Conservation (phyloP, 1,140 invertebrate species). For the Paraescarpia echinospica region DNA sequence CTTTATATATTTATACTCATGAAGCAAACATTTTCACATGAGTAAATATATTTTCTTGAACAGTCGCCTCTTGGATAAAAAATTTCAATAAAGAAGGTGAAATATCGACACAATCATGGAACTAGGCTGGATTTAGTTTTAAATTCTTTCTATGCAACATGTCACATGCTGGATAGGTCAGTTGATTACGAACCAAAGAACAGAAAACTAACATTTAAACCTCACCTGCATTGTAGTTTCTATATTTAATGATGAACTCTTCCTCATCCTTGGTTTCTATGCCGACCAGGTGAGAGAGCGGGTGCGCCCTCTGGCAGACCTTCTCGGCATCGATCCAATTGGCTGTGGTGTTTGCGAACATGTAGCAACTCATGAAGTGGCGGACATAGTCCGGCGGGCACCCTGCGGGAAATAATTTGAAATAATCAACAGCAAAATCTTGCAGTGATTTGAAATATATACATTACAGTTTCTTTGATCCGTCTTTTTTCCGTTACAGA, state of each 20-base stretch:
- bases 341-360: constrained; percentile 15
- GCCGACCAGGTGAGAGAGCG: constrained; percentile 23
- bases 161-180: no score
- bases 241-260: constrained; percentile 20
- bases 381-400: constrained; percentile 11
- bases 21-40: no score
- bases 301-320: constrained; percentile 21
- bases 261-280: constrained; percentile 24
- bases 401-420: not conserved
- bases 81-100: no score
- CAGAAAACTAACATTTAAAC: not conserved
- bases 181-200: no score
- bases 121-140: no score
- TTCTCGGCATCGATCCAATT: constrained; percentile 28
- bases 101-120: no score
- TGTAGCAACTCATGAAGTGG: constrained; percentile 15
- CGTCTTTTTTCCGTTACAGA: no score
- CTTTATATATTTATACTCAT: no score
- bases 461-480: no score
- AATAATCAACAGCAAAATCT: not conserved
- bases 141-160: no score
- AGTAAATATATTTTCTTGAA: no score
- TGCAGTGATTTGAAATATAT: not conserved
- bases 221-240: constrained; percentile 21
- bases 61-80: no score